Evolutionary conservation across 1,140 invertebrate species (phyloP).

Genomic region (Hyposmocoma kahamanoa): DNA sequence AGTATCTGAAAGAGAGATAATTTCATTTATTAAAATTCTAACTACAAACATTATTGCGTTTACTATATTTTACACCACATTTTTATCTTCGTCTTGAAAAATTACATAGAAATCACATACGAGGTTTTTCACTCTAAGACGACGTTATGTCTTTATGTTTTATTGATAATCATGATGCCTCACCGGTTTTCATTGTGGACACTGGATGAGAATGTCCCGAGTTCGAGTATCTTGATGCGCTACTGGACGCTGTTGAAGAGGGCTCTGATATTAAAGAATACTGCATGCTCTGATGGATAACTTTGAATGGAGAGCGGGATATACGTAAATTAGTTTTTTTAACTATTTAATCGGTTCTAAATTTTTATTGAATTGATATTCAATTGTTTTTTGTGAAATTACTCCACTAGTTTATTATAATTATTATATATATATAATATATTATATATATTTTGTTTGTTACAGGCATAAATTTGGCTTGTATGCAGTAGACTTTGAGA

Average conservation of each 20-base stretch:
- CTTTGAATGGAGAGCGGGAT: conserved; percentile 75
- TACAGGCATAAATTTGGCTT: conserved; percentile 75
- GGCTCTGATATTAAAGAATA: conserved; percentile 44
- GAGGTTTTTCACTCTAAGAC: no score
- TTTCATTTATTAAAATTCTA: no score
- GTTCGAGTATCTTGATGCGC: conserved; percentile 42
- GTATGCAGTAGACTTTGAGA: conserved; percentile 80
- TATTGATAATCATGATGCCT: no score
- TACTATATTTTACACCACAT: no score
- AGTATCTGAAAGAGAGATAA: no score
- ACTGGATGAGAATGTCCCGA: no score
- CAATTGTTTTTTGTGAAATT: not conserved
- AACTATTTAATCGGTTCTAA: not conserved
- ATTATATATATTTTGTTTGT: conserved; percentile 9
- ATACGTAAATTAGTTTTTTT: conserved; percentile 51
- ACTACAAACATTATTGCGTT: no score
- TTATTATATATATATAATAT: not conserved
- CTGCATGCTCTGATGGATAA: conserved; percentile 77
- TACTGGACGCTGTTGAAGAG: conserved; percentile 30
- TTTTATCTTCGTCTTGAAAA: no score
- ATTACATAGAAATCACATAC: no score
- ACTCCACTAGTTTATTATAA: not conserved
- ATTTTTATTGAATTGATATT: not conserved
- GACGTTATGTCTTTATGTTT: no score
- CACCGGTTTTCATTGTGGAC: no score